Evolutionary conservation across 2,888 invertebrate genomes (phyloP).

Genomic region (Conistra vaccinii): DNA sequence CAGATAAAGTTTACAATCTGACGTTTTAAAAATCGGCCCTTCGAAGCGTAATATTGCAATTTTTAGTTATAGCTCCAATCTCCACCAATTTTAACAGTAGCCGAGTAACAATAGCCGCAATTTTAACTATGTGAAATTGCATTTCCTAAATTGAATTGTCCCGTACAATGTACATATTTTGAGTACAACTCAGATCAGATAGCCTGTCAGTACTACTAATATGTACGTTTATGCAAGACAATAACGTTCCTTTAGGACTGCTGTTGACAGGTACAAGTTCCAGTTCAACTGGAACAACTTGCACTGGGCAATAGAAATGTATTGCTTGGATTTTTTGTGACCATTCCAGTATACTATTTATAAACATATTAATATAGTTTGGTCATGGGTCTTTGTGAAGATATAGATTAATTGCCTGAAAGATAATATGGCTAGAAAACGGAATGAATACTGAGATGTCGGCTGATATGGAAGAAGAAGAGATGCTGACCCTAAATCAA

Average conservation of each 20-base stretch:
- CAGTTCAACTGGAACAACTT: slow-evolving; percentile 25
- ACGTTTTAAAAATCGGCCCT: too few relatives aligned
- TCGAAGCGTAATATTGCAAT: not conserved
- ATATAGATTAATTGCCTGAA: not conserved
- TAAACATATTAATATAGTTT: too few relatives aligned
- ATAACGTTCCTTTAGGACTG: slow-evolving; percentile 19
- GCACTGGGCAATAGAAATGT: slow-evolving; percentile 12
- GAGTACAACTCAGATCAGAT: slow-evolving; percentile 6
- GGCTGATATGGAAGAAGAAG: not conserved
- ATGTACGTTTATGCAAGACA: slow-evolving; percentile 34
- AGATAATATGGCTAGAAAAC: not conserved
- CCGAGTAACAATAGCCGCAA: too few relatives aligned
- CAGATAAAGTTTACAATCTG: too few relatives aligned
- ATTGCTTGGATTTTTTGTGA: not conserved
- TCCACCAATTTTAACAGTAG: not conserved
- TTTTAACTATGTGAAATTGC: too few relatives aligned
- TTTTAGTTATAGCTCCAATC: too few relatives aligned
- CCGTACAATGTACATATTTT: slow-evolving; percentile 11
- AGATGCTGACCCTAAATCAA: not conserved
- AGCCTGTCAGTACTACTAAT: slow-evolving; percentile 26
- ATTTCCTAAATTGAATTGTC: slow-evolving; percentile 34
- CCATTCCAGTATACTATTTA: not conserved
- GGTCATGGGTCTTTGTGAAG: not conserved
- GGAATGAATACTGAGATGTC: not conserved
- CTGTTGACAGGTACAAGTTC: slow-evolving; percentile 47